phyloP scores from a whole-genome alignment of 2,113 vertebrate species.

The Hemibagrus wyckioides region DNA sequence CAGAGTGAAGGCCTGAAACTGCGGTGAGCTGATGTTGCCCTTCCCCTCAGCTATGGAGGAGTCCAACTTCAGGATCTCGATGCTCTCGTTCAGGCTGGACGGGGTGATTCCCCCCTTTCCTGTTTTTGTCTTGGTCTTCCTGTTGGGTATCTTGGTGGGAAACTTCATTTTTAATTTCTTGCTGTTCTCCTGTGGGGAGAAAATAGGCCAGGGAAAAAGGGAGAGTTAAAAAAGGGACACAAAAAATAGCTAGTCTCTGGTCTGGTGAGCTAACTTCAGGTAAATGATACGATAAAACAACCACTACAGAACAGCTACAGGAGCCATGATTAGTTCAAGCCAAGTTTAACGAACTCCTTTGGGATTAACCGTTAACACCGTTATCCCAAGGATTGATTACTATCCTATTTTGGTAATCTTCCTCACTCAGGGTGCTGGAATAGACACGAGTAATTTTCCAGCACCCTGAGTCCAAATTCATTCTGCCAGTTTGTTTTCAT shows the following conservation, averaged over 20 bases:
- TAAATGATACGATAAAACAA: background rate
- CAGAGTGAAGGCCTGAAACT: constrained; percentile 88
- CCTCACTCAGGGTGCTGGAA: background rate
- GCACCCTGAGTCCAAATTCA: background rate
- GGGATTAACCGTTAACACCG: background rate
- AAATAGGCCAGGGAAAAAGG: background rate
- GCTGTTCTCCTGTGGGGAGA: constrained; percentile 88
- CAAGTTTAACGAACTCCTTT: background rate
- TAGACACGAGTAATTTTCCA: background rate
- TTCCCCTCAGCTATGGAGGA: constrained; percentile 87
- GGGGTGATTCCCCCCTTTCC: constrained; percentile 89
- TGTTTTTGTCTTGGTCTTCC: constrained; percentile 97
- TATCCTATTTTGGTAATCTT: background rate
- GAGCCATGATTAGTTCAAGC: background rate
- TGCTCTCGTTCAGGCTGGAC: constrained; percentile 91
- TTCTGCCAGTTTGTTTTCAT: background rate
- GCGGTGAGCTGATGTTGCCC: constrained; percentile 81
- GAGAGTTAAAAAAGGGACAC: no score
- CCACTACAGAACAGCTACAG: background rate
- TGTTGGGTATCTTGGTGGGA: constrained; percentile 96
- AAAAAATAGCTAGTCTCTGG: background rate
- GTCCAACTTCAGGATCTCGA: constrained; percentile 95
- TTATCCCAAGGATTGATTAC: background rate
- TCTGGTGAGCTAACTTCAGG: background rate
- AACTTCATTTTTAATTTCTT: constrained; percentile 99